These are phyloP conservation scores for Butorides virescens DNA, from an alignment of 2,113 vertebrate species.

Conservation along the genomic window DNA sequence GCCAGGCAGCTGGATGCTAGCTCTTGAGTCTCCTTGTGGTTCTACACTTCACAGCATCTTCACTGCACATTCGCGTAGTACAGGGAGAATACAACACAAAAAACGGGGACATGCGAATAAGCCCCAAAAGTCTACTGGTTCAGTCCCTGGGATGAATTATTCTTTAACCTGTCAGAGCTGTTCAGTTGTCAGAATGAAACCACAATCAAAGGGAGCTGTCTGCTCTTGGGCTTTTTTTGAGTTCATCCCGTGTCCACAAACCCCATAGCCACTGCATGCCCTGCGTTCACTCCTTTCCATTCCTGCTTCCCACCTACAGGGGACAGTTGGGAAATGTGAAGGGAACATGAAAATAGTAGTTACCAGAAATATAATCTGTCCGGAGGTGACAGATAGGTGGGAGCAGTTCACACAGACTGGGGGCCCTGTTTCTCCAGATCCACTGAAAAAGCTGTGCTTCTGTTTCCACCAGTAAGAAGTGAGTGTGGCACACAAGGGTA, in stretches of 20 bases:
- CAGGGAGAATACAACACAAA: not conserved
- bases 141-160: not conserved
- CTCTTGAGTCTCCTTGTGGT: not conserved
- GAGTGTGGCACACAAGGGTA: not conserved
- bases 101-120: not conserved
- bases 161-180: not conserved
- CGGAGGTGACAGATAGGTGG: not conserved
- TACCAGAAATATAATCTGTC: not conserved
- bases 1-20: not conserved
- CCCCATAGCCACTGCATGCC: not conserved
- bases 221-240: not conserved
- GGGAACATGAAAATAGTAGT: not conserved
- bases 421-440: not conserved
- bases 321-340: not conserved
- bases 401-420: not conserved
- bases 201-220: not conserved
- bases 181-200: not conserved
- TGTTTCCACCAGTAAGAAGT: not conserved
- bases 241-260: not conserved
- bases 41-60: not conserved
- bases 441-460: not conserved
- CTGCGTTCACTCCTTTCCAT: not conserved
- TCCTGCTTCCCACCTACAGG: not conserved
- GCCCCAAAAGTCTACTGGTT: not conserved
- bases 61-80: not conserved